phyloP scores from a whole-genome alignment of 2,113 vertebrate genomes.

The Sinocyclocheilus grahami region DNA sequence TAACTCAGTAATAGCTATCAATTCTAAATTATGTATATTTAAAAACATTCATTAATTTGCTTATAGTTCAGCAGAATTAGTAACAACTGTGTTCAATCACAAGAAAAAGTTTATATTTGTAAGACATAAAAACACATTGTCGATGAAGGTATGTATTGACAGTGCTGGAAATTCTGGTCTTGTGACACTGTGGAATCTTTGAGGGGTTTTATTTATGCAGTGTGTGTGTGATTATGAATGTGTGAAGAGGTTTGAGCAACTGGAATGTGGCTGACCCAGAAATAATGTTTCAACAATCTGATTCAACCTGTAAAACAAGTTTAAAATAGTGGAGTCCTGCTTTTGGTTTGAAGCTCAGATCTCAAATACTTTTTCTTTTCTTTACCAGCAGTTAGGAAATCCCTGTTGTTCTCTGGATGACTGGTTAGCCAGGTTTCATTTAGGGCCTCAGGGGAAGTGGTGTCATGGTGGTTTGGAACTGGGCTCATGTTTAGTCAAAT shows the following conservation, averaged over 20 bases:
- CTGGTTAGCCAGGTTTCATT: neutral
- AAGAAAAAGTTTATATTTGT: neutral
- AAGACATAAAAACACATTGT: neutral
- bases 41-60: neutral
- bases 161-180: neutral
- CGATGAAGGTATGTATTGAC: neutral
- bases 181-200: neutral
- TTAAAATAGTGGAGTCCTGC: neutral
- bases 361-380: neutral
- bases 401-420: neutral
- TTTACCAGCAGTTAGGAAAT: neutral
- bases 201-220: neutral
- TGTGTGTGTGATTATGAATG: neutral
- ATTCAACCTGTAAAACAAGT: neutral
- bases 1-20: neutral
- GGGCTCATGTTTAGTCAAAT: neutral
- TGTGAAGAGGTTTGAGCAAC: neutral
- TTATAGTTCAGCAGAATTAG: neutral
- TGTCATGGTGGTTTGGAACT: neutral
- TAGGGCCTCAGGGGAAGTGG: neutral
- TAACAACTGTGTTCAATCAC: neutral
- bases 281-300: neutral
- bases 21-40: neutral
- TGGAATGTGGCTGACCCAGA: slow-evolving; percentile 1
- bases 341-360: neutral